Conservation (phyloP, 1,140 invertebrate genomes). For the Drosophila equinoxialis region DNA sequence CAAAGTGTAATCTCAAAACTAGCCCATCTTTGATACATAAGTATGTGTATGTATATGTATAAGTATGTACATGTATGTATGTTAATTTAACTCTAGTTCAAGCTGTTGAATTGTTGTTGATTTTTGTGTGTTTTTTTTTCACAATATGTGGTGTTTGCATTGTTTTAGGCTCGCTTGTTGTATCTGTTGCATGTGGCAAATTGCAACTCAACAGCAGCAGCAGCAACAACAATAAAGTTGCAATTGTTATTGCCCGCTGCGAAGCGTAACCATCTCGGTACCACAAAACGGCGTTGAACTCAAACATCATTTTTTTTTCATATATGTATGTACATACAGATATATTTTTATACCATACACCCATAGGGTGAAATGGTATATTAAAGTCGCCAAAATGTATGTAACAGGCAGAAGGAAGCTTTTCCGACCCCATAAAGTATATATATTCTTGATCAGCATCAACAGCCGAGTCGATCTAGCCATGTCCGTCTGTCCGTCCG, state of each 20-base stretch:
- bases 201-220: conserved; percentile 51
- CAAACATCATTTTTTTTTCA: conserved; percentile 31
- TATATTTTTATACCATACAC: too few species aligned
- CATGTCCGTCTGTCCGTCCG: too few species aligned
- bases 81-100: conserved; percentile 21
- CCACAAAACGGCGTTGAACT: conserved; percentile 53
- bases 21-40: conserved; percentile 12
- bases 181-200: conserved; percentile 65
- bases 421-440: too few species aligned
- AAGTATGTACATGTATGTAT: background rate
- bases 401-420: too few species aligned
- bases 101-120: conserved; percentile 46
- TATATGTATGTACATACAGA: background rate
- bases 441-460: too few species aligned
- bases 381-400: too few species aligned
- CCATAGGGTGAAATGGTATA: too few species aligned
- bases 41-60: background rate
- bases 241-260: conserved; percentile 51
- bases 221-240: conserved; percentile 17
- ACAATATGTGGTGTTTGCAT: conserved; percentile 64
- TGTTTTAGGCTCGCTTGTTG: conserved; percentile 43
- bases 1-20: conserved; percentile 36
- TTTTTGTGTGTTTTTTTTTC: conserved; percentile 46
- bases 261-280: conserved; percentile 59
- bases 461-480: too few species aligned